Conservation (phyloP, 2,797 vertebrate genomes). For the Sebastes vulpes region DNA sequence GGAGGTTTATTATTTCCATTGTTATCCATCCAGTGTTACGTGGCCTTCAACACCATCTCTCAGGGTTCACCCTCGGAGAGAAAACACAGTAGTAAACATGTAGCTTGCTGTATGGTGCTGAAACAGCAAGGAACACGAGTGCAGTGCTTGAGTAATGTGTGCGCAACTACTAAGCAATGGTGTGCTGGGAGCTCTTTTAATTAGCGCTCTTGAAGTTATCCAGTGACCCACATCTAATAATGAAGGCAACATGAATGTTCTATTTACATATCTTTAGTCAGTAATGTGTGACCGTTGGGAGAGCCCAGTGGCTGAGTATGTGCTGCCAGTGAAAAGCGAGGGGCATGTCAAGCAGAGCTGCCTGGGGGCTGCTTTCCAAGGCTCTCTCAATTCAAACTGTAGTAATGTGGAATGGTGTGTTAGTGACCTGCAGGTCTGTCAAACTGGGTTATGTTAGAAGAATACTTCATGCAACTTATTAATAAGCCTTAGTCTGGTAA, state of each 20-base stretch:
- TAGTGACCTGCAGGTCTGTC: conserved; percentile 50
- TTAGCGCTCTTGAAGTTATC: conserved; percentile 80
- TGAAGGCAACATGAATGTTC: conserved; percentile 80
- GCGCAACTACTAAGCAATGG: conserved; percentile 56
- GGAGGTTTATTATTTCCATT: conserved; percentile 26
- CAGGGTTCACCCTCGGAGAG: conserved; percentile 20
- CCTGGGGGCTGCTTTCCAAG: conserved; percentile 55
- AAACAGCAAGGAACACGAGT: conserved; percentile 52
- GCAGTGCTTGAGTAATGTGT: conserved; percentile 50
- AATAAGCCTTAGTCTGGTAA: conserved; percentile 3
- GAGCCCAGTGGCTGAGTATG: conserved; percentile 54
- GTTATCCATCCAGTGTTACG: conserved; percentile 31
- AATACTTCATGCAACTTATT: conserved; percentile 25
- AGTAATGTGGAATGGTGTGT: conserved; percentile 40
- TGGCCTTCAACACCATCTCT: conserved; percentile 30
- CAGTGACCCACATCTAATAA: conserved; percentile 83
- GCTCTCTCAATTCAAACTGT: conserved; percentile 43
- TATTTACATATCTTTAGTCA: conserved; percentile 84
- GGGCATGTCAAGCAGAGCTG: conserved; percentile 52
- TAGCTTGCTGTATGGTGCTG: conserved; percentile 22
- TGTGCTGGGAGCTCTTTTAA: conserved; percentile 75
- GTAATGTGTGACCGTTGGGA: conserved; percentile 79
- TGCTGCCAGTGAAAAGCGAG: conserved; percentile 61
- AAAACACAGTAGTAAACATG: conserved; percentile 42
- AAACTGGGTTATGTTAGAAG: conserved; percentile 44